These are phyloP conservation scores for Craseonycteris thonglongyai DNA, from an alignment of 2,113 vertebrate species.

Conservation along the genomic window DNA sequence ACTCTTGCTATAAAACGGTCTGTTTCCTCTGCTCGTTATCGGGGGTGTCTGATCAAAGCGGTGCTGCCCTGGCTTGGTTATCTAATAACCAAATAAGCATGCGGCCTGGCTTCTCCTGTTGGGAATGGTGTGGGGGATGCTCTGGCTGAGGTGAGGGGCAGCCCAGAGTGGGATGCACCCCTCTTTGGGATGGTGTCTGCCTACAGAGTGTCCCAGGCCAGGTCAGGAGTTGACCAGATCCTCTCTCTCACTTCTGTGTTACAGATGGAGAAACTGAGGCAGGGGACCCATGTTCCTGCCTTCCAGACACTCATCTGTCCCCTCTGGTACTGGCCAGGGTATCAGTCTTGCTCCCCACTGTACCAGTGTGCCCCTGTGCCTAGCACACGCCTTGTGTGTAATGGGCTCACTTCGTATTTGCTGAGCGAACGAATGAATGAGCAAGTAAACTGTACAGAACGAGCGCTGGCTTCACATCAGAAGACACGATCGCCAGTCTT, in stretches of 20 bases:
- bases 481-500: neutral
- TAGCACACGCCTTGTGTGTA: neutral
- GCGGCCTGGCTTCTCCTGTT: neutral
- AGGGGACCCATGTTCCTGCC: neutral
- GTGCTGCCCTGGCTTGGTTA: neutral
- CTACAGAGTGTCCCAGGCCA: neutral
- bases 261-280: neutral
- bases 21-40: constrained; percentile 35
- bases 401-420: fast-evolving
- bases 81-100: constrained; percentile 28
- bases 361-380: neutral
- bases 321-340: neutral
- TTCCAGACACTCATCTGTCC: neutral
- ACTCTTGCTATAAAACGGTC: constrained; percentile 10
- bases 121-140: neutral
- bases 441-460: neutral
- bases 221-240: neutral
- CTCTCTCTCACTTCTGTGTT: neutral
- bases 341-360: neutral
- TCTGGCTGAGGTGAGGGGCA: neutral
- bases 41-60: constrained; percentile 44
- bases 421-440: neutral
- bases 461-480: neutral
- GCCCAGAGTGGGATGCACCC: neutral
- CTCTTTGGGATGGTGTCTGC: neutral